Percentiles rank a stretch among this genome's conserved stretches.
These are phyloP conservation scores for Cacatua alba DNA, from an alignment of 2,113 vertebrate species.

Conservation along the genomic window DNA sequence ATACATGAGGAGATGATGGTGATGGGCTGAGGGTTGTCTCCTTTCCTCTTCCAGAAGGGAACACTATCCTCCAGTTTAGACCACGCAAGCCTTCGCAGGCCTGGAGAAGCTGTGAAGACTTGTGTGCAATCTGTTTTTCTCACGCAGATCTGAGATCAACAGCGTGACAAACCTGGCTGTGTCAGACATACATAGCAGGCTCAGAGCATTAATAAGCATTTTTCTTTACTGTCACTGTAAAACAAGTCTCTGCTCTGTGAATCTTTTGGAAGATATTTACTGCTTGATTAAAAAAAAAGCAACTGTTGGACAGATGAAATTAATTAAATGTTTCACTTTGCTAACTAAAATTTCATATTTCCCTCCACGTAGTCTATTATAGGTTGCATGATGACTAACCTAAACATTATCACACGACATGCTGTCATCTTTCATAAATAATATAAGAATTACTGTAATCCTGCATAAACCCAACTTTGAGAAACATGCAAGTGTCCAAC, in stretches of 20 bases:
- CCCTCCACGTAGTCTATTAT: conserved; percentile 16
- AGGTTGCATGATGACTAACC: conserved; percentile 38
- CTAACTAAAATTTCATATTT: conserved; percentile 28
- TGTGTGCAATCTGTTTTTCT: conserved; percentile 28
- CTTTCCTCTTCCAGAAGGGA: not conserved
- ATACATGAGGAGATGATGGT: not conserved
- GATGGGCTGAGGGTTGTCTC: not conserved
- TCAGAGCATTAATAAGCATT: conserved; percentile 10
- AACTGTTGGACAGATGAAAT: conserved; percentile 41
- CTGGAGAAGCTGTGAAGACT: not conserved
- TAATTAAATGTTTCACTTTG: conserved; percentile 38
- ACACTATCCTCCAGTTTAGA: rapidly evolving
- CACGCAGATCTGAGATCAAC: not conserved
- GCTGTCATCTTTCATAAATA: conserved; percentile 50
- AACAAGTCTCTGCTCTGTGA: not conserved
- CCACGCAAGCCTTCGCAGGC: not conserved
- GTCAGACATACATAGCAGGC: not conserved
- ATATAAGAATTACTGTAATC: conserved; percentile 33
- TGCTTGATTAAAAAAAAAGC: not conserved
- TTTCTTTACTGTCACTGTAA: conserved; percentile 7
- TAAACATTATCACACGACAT: conserved; percentile 11
- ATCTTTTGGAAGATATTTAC: conserved; percentile 24
- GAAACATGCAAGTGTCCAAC: conserved; percentile 43
- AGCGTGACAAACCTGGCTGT: conserved; percentile 13
- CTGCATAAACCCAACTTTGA: conserved; percentile 22